Percentiles rank a stretch among this genome's conserved stretches.
Conservation (phyloP, 2,888 invertebrate genomes). For the Strigamia transsilvanica region DNA sequence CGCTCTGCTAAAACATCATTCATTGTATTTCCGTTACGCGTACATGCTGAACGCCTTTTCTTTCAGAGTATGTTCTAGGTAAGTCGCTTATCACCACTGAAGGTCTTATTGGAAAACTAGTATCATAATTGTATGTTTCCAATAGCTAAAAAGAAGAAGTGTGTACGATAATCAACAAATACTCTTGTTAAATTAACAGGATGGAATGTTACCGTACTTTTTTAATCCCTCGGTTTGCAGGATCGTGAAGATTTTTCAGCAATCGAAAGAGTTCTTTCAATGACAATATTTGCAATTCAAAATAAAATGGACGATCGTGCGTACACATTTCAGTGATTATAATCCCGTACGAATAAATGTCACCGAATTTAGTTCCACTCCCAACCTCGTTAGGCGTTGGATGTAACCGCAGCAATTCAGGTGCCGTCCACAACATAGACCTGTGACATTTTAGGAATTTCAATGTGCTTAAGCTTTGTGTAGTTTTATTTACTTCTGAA, state of each 20-base stretch:
- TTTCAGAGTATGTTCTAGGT: neutral
- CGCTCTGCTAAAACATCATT: too few species aligned
- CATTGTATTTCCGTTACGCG: too few species aligned
- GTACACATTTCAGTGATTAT: conserved; percentile 44
- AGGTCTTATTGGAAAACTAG: neutral
- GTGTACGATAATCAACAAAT: neutral
- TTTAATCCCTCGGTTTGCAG: conserved; percentile 43
- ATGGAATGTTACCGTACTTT: neutral
- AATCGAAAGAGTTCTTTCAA: conserved; percentile 20
- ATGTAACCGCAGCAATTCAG: conserved; percentile 30
- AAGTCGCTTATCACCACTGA: neutral
- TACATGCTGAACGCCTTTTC: conserved; percentile 16
- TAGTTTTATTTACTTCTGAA: neutral
- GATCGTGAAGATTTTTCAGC: neutral
- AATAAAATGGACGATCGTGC: neutral
- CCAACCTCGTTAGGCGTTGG: conserved; percentile 15
- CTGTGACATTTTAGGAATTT: neutral
- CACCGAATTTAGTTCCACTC: conserved; percentile 26
- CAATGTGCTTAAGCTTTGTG: neutral
- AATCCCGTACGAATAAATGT: conserved; percentile 44
- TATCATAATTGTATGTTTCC: conserved; percentile 26
- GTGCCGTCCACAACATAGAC: conserved; percentile 46
- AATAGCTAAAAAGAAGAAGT: neutral
- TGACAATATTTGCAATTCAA: conserved; percentile 12
- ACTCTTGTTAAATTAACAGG: neutral